Conservation (phyloP, 2,113 vertebrate genomes). For the Hyperopisus bebe region DNA sequence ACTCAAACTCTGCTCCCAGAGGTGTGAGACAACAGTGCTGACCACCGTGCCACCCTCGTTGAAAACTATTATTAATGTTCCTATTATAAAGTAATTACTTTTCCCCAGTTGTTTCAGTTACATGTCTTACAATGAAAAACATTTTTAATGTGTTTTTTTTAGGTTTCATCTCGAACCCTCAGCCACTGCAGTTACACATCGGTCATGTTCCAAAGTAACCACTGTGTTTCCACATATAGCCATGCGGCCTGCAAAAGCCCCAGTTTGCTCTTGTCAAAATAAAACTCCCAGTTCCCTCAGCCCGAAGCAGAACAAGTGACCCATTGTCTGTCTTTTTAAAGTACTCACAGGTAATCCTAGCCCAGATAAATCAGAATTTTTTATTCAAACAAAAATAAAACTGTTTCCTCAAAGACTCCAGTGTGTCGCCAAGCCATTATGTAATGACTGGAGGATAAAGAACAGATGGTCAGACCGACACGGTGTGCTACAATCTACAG, state of each 20-base stretch:
- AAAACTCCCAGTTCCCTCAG: too few species aligned
- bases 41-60: not conserved
- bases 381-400: slow-evolving; percentile 8
- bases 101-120: not conserved
- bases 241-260: not conserved
- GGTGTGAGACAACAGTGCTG: not conserved
- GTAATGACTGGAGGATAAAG: not conserved
- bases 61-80: not conserved
- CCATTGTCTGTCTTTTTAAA: not conserved
- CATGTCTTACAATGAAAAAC: not conserved
- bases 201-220: not conserved
- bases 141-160: not conserved
- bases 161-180: not conserved
- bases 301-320: not conserved
- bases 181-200: not conserved
- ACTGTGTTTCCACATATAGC: not conserved
- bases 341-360: not conserved
- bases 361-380: not conserved
- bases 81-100: not conserved
- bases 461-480: not conserved
- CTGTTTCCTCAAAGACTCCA: not conserved
- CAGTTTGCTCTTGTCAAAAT: not conserved
- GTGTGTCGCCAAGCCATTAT: not conserved
- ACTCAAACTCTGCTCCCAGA: not conserved
- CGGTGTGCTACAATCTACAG: not conserved